These are phyloP conservation scores for Piprites chloris DNA, from an alignment of 2,113 vertebrate species.

Conservation along the genomic window DNA sequence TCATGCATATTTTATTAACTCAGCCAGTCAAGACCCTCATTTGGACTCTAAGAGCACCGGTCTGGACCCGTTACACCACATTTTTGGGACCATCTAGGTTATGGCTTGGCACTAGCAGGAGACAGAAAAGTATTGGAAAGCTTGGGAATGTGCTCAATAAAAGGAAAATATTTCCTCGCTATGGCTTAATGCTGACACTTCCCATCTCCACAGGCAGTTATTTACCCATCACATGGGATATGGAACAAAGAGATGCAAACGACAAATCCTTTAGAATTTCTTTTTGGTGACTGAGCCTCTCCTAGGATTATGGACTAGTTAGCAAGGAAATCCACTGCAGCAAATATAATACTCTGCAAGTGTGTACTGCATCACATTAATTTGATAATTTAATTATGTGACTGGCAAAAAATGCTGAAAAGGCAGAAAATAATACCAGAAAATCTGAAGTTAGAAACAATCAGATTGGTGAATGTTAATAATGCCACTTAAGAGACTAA, in stretches of 20 bases:
- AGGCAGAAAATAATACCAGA: neutral
- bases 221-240: neutral
- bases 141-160: neutral
- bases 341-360: neutral
- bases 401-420: neutral
- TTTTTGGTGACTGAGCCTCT: neutral
- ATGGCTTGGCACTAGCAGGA: neutral
- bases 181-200: neutral
- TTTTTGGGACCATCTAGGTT: neutral
- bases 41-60: neutral
- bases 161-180: neutral
- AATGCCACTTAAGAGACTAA: neutral
- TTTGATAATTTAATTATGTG: neutral
- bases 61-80: neutral
- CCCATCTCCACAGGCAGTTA: neutral
- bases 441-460: neutral
- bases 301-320: neutral
- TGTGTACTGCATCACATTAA: neutral
- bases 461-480: neutral
- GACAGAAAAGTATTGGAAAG: neutral
- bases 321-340: neutral
- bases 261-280: neutral
- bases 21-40: neutral
- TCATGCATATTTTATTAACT: constrained; percentile 11
- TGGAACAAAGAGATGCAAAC: neutral